Evolutionary conservation across 1,140 invertebrate species (phyloP).

Genomic region (Drosophila orosa): DNA sequence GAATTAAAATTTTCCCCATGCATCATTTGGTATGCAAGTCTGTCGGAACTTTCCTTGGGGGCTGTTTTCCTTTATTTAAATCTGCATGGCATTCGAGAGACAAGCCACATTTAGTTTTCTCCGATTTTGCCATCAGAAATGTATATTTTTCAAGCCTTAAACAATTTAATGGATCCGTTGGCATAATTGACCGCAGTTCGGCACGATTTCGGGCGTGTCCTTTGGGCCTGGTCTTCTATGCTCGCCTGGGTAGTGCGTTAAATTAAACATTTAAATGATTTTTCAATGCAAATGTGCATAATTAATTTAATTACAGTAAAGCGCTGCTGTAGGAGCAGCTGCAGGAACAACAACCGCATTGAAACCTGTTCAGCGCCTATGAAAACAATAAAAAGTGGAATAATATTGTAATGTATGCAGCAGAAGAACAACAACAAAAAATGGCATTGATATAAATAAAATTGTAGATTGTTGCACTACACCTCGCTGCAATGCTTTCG

Average conservation of each 20-base stretch:
- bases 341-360: slow-evolving; percentile 12
- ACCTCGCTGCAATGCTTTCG: slow-evolving; percentile 11
- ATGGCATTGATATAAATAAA: slow-evolving; percentile 64
- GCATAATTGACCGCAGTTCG: slow-evolving; percentile 31
- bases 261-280: slow-evolving; percentile 78
- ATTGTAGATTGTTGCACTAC: slow-evolving; percentile 45
- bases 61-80: slow-evolving; percentile 1
- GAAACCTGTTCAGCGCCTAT: slow-evolving; percentile 26
- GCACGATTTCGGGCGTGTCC: slow-evolving; percentile 5
- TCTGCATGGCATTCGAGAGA: background rate
- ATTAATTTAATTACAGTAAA: slow-evolving; percentile 79
- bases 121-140: background rate
- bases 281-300: slow-evolving; percentile 76
- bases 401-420: slow-evolving; percentile 42
- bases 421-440: slow-evolving; percentile 18
- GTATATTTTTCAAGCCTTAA: slow-evolving; percentile 4
- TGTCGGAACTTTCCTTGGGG: background rate
- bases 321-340: slow-evolving; percentile 22
- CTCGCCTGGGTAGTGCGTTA: slow-evolving; percentile 35
- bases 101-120: too few relatives aligned
- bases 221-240: slow-evolving; percentile 3
- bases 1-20: slow-evolving; percentile 28
- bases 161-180: slow-evolving; percentile 48
- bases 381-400: slow-evolving; percentile 49
- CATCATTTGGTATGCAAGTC: slow-evolving; percentile 6